Evolutionary conservation across 2,113 vertebrate genomes (phyloP), one percentile per base, ranked within the genome.

Genomic region (Rissa tridactyla): DNA sequence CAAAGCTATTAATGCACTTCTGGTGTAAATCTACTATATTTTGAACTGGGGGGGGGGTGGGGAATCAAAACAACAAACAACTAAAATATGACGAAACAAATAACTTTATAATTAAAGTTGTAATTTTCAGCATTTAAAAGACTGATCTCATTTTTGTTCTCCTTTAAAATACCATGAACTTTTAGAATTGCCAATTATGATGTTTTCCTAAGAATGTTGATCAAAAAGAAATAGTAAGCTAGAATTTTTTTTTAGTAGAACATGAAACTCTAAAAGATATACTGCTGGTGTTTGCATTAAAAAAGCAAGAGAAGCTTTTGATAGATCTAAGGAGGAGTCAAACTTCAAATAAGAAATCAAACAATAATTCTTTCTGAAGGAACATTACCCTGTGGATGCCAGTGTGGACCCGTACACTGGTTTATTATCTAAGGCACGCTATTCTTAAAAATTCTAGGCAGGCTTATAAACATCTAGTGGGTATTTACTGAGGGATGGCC

Each of bases 91-190:
- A 90, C 92, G 42, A 90, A 92, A 88, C 17, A 86, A 90, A 46
- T 77, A 90, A 86, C 36, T 95, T 94, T 82, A 65, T 79, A 91
- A 97, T 94, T 95, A 96, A 97, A 96, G 36, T 95, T 82, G 47
- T 51, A 12, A 82, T 72, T 96, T 96, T 92, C 77, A 88, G 72
- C 91, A 79, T 87, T 90, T 94, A 76, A 84, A 81, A 88, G 49
- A 29, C 36, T 89, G 36, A 44, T 92, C n/a, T 78, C 60, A 25
- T 84, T 86, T 88, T 82, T 79, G 18, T 60, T 84, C 26, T 46
- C 61, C 84, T 96, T 86, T 23, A 84, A 76, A 86, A 82, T 65
- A 44, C 19, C 51, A 20, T 27, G 49, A 91, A 68, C 64, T 90
- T 90, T 93, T 14, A 52, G 55, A 89, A 78, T 86, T 75, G 52